Base-by-base conservation (phyloP, 2,888 invertebrate genomes). In the Camptogramma bilineatum region DNA sequence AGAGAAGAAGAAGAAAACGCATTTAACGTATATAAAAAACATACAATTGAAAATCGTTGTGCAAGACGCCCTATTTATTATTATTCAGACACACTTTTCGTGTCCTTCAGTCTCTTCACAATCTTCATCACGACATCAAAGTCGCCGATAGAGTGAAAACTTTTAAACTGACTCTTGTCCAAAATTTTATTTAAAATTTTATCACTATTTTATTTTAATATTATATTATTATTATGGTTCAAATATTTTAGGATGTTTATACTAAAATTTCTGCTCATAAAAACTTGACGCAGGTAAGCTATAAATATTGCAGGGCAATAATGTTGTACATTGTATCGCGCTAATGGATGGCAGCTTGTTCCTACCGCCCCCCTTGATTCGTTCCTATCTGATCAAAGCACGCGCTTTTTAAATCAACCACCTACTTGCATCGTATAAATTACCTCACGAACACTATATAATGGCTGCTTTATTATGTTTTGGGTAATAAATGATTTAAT, bases 381-480 rank as follows among this genome's bases (percentile, higher is more conserved):
- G 39, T 52, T 57, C 55, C 13, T 69, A 69, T 69, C 69, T 48
- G 69, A 69, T 69, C 61, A 28, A 51, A 62, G 55, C 69, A 66
- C 69, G 69, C 69, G 66, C 66, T 69, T 69, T 66, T 66, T 69
- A 61, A 69, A 69, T 66, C 55, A 66, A 66, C 66, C 66, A 63
- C 47, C 60, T 54, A 64, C 64, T 62, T 46, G 64, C 55, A 63
- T 53, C 53, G 61, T 52, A 60, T 64, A 58, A 64, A 64, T 62
- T 64, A 59, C 61, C 57, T 58, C 62, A 62, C 64, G 62, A 54
- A 54, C 51, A 13, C 4, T n/a, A n/a, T 65, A 17, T 48, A 24
- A 52, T 39, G 47, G 52, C 24, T 34, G 64, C 46, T 34, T 54
- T 51, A 50, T 52, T 60, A 52, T 10, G 52, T 46, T 58, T 53